Evolutionary conservation across 2,797 vertebrate species (phyloP).

Genomic region (Miichthys miiuy): DNA sequence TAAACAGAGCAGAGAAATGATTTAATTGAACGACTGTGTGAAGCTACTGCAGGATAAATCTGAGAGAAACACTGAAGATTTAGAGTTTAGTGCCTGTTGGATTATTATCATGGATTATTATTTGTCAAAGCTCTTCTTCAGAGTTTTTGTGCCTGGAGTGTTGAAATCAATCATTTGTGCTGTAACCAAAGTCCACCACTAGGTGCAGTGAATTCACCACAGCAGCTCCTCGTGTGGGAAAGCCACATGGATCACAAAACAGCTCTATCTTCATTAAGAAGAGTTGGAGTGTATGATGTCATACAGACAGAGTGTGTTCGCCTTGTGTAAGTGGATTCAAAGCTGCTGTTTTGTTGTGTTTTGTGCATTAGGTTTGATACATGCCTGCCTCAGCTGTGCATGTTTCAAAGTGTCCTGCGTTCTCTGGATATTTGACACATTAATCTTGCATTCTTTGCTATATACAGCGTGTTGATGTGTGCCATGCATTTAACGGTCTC

Average conservation of each 20-base stretch:
- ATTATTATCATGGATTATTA: neutral
- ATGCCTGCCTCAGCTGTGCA: constrained; percentile 36
- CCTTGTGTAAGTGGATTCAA: constrained; percentile 14
- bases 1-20: neutral
- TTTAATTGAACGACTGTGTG: neutral
- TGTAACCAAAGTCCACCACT: constrained; percentile 53
- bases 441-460: constrained; percentile 59
- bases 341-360: constrained; percentile 31
- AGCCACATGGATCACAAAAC: constrained; percentile 19
- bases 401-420: constrained; percentile 28
- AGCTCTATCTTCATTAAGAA: constrained; percentile 29
- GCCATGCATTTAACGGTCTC: constrained; percentile 46
- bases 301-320: constrained; percentile 21
- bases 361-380: constrained; percentile 21
- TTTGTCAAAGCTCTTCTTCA: constrained; percentile 3
- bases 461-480: constrained; percentile 43
- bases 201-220: constrained; percentile 65
- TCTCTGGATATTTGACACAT: constrained; percentile 56
- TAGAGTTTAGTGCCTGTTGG: neutral
- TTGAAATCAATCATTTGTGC: constrained; percentile 25
- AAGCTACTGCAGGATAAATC: neutral
- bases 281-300: constrained; percentile 31
- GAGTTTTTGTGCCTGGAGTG: neutral
- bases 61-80: neutral
- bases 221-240: constrained; percentile 29